These are phyloP conservation scores for Condylura cristata DNA, from an alignment of 2,113 vertebrate species.

Conservation along the genomic window DNA sequence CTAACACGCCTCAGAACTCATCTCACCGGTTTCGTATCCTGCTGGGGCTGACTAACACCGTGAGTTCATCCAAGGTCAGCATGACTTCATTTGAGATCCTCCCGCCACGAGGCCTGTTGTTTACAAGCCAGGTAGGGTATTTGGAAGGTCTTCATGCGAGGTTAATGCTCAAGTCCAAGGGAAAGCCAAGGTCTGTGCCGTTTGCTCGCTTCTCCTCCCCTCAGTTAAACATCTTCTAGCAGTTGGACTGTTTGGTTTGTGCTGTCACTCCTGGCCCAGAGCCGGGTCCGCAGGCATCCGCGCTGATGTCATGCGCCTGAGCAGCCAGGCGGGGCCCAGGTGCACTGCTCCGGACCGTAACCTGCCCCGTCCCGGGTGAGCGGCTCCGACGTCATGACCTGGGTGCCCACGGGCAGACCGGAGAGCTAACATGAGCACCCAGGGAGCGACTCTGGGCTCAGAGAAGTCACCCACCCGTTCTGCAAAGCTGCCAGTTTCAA, in stretches of 20 bases:
- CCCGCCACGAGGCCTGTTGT: background rate
- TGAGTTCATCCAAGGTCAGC: background rate
- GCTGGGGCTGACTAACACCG: background rate
- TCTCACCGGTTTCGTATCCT: background rate
- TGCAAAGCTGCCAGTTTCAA: background rate
- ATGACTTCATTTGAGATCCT: background rate
- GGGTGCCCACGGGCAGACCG: background rate
- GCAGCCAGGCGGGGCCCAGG: background rate
- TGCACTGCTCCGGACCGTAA: background rate
- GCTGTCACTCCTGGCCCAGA: conserved; percentile 17
- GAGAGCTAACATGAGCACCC: background rate
- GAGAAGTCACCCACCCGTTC: background rate
- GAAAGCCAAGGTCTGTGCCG: background rate
- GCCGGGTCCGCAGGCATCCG: background rate
- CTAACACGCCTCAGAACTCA: background rate
- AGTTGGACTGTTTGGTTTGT: background rate
- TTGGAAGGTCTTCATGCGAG: background rate
- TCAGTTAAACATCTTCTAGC: background rate
- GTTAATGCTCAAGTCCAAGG: background rate
- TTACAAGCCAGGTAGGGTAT: background rate
- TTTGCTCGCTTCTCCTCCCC: background rate
- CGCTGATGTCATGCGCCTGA: background rate
- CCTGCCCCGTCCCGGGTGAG: conserved; percentile 4
- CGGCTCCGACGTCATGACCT: background rate
- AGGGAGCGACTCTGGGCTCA: background rate